A percentile compares a stretch with the other conserved stretches of the same genome.
These are phyloP conservation scores for Ceramica pisi DNA, from an alignment of 2,888 invertebrate genomes.

Conservation along the genomic window DNA sequence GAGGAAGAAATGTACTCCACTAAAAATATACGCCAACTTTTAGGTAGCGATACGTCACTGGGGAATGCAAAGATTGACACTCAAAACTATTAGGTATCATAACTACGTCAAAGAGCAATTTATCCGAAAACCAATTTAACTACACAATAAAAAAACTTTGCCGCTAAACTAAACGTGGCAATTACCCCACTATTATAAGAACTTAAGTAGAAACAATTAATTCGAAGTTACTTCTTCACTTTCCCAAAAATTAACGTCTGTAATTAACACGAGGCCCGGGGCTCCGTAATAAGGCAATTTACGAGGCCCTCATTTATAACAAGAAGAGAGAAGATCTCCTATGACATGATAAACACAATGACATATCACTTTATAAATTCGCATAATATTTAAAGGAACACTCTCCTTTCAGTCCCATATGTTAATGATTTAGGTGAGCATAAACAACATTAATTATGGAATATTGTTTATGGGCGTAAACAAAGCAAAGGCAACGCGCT, in stretches of 20 bases:
- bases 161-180: constrained; percentile 21
- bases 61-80: constrained; percentile 21
- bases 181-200: constrained; percentile 46
- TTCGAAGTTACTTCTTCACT: constrained; percentile 51
- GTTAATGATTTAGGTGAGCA: constrained; percentile 36
- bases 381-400: constrained; percentile 22
- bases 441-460: constrained; percentile 48
- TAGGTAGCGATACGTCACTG: not conserved
- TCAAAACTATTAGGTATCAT: constrained; percentile 3
- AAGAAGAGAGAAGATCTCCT: constrained; percentile 39
- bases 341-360: constrained; percentile 36
- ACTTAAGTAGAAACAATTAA: constrained; percentile 43
- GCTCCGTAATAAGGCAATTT: constrained; percentile 45
- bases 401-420: constrained; percentile 14
- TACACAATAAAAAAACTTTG: constrained; percentile 19
- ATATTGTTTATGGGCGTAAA: constrained; percentile 43
- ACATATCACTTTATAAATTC: constrained; percentile 37
- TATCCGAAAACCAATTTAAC: not conserved
- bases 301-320: constrained; percentile 41
- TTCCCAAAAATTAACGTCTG: constrained; percentile 46
- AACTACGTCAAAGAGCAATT: not conserved
- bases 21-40: constrained; percentile 18
- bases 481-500: constrained; percentile 25
- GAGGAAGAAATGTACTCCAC: constrained; percentile 7
- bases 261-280: constrained; percentile 44